Evolutionary conservation across 2,113 vertebrate genomes (phyloP).

Genomic region (Chamaetylas fuelleborni): DNA sequence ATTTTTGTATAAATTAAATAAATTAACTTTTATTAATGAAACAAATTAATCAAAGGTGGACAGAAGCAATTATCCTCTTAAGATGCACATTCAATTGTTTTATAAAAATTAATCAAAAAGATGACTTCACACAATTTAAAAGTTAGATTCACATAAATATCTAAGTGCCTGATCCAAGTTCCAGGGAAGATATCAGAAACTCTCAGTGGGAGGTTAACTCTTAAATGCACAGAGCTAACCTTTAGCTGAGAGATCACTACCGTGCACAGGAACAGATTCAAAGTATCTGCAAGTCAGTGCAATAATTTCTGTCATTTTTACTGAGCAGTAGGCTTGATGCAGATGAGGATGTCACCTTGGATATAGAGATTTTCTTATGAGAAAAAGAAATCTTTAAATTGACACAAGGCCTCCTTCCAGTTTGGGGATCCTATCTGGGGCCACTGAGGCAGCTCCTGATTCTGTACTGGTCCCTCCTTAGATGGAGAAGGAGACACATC

Average conservation of each 20-base stretch:
- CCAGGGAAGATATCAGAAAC: neutral
- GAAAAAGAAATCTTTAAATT: neutral
- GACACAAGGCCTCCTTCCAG: neutral
- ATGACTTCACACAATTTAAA: neutral
- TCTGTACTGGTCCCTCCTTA: fast-evolving
- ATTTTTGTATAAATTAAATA: too few relatives aligned
- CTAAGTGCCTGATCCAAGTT: neutral
- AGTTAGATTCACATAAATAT: neutral
- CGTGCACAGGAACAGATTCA: neutral
- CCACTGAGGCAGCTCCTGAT: fast-evolving
- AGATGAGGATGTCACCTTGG: neutral
- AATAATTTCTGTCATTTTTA: neutral
- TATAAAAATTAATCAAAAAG: neutral
- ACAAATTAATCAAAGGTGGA: neutral
- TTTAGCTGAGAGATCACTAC: neutral
- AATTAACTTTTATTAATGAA: too few relatives aligned
- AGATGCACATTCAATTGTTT: neutral
- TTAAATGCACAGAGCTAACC: neutral
- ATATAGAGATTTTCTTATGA: neutral
- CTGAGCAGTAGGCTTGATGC: neutral
- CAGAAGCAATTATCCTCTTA: neutral
- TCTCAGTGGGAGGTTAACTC: neutral
- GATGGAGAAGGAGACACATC: neutral
- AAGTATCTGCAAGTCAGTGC: neutral
- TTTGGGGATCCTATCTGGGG: neutral